Base-by-base conservation (phyloP, 2,888 invertebrate genomes). In the Ceriagrion tenellum region DNA sequence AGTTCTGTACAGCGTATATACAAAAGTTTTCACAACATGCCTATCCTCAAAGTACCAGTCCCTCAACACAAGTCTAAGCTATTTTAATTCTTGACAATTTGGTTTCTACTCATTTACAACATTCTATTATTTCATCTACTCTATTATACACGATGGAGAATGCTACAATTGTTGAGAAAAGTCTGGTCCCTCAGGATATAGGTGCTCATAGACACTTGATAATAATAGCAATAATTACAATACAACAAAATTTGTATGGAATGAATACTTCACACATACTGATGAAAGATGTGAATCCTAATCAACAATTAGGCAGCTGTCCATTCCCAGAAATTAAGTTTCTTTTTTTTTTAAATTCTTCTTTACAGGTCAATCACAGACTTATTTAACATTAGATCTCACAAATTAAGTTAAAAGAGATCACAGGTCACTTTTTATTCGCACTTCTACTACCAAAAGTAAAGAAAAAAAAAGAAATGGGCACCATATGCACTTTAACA, bases 181-280 rank as follows among this genome's bases (percentile, higher is more conserved):
- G 93, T 93, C 93, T 93, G 93, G 93, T 93, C 93, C 93, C 93
- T 93, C 93, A 93, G 93, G 93, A 93, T 93, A 93, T 93, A 93
- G 93, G 93, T 93, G 93, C 93, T 93, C 69, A 69, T 93, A 93
- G 93, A 93, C 93, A 93, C 93, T 93, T 93, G 93, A 93, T 93
- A 93, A 69, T 93, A 81, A 81, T 81, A 81, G 20, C 63, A 59
- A 93, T 93, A 93, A 93, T 93, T 93, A 93, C 93, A 93, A 93
- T 69, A 26, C 63, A 93, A 63, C 63, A 63, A 93, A 69, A 93
- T 69, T 23, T 74, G 35, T 93, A 47, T 35, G 93, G 93, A 93
- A 93, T 93, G 93, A 93, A 93, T 23, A n/a, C 91, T 93, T 93
- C 93, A 69, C 74, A n/a, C n/a, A 69, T 40, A 93, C 69, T 26